Base-by-base conservation (phyloP, 2,797 vertebrate species). In the Clarias fuscus region DNA sequence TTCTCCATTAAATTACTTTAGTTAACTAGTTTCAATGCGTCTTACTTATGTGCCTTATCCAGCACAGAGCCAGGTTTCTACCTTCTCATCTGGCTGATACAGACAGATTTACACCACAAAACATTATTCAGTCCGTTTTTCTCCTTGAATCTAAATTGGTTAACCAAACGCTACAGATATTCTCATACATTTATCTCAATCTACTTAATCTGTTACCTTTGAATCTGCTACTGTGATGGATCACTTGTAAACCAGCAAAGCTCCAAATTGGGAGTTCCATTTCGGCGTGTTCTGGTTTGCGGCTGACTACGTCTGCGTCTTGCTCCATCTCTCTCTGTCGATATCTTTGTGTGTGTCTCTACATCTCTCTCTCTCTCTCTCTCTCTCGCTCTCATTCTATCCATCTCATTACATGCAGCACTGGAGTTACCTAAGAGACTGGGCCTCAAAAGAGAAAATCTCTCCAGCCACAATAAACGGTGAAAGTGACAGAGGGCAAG, bases 361-460 rank as follows among this genome's bases (percentile, higher is more conserved):
- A 85, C 88, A 85, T 84, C 89, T 83, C 86, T 94, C 91, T 90
- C 91, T 89, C 84, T 90, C 83, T 84, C 89, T 83, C 86, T 94
- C 91, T 90, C 91, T 90, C 84, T 90, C 83, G 89, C 91, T 91
- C 92, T 89, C 91, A 90, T 89, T 91, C 93, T 92, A 89, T 95
- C 93, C 94, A 94, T 95, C 94, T 96, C 93, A 96, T 96, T 95
- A 95, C 95, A 96, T 95, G 95, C 95, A 93, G 95, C 91, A 94
- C 90, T 95, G 95, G 88, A 94, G 95, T 96, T 95, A 93, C 95
- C 95, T 95, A 96, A 96, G 95, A 95, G 92, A 96, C 93, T 89
- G 86, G 84, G 91, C 87, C 92, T 95, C 93, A 96, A 95, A 95
- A 89, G 95, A 95, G 95, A 96, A 94, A 95, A 96, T 96, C 93